A percentile compares a stretch with the other conserved stretches of the same genome.
phyloP scores from a whole-genome alignment of 2,797 vertebrate species.

The Lemur catta region DNA sequence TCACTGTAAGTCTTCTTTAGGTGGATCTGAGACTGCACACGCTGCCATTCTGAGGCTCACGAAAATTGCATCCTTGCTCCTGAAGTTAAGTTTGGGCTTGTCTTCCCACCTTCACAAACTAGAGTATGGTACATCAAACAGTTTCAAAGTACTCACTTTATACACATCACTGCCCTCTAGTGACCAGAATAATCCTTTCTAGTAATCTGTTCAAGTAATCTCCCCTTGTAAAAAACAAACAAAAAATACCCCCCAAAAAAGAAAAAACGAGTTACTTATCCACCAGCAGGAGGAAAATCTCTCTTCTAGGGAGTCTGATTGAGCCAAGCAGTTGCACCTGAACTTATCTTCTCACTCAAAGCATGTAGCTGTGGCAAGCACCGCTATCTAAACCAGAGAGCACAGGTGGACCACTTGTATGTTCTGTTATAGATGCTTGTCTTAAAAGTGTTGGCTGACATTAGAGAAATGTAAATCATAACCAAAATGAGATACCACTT shows the following conservation, averaged over 20 bases:
- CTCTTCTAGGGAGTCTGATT: background rate
- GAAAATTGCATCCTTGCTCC: background rate
- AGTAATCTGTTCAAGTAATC: background rate
- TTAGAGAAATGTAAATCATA: background rate
- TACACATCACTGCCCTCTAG: slow-evolving; percentile 54
- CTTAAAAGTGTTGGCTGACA: background rate
- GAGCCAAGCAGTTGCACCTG: background rate
- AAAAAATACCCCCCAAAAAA: background rate
- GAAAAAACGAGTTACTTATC: background rate
- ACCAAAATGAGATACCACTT: background rate
- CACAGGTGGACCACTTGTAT: background rate
- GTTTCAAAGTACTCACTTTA: slow-evolving; percentile 22
- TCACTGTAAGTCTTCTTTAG: background rate
- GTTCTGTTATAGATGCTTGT: no score
- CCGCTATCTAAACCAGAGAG: background rate
- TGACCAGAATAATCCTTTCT: background rate
- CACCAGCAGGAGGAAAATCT: background rate
- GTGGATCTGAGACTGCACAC: background rate
- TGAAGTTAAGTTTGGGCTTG: background rate
- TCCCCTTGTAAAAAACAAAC: background rate
- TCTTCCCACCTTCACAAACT: background rate
- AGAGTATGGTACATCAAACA: background rate
- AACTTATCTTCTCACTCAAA: background rate
- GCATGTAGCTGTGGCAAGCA: background rate
- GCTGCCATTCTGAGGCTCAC: background rate